Conservation (phyloP, 2,797 vertebrate species). For the Schizopygopsis pylzovi region DNA sequence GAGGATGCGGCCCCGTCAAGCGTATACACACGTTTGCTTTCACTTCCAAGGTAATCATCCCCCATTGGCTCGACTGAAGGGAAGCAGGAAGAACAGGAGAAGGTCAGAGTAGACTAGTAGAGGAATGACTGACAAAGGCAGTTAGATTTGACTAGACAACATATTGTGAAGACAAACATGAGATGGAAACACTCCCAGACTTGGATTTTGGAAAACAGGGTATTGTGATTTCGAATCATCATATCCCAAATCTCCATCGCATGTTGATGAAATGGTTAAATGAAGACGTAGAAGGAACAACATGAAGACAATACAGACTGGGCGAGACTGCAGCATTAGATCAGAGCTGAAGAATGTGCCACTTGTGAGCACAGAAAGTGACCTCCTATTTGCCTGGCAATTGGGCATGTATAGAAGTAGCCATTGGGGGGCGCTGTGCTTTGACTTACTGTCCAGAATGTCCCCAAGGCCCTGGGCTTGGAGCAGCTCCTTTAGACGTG, state of each 20-base stretch:
- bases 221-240: not conserved
- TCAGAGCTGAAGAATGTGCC: constrained; percentile 41
- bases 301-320: constrained; percentile 4
- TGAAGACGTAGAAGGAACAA: constrained; percentile 9
- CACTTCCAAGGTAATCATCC: constrained; percentile 97
- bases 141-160: constrained; percentile 65
- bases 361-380: constrained; percentile 16
- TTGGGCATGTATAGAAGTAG: constrained; percentile 4
- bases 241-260: constrained; percentile 9
- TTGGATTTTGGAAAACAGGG: not conserved
- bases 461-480: constrained; percentile 96
- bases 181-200: constrained; percentile 47
- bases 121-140: constrained; percentile 65
- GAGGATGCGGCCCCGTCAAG: constrained; percentile 65
- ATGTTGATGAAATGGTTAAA: constrained; percentile 25
- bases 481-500: constrained; percentile 93
- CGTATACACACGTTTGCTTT: constrained; percentile 99
- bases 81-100: constrained; percentile 90
- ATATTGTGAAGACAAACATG: constrained; percentile 53
- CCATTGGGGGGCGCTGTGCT: constrained; percentile 18
- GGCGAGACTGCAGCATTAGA: constrained; percentile 15
- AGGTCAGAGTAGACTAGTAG: constrained; percentile 69
- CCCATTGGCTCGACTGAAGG: constrained; percentile 95
- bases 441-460: constrained; percentile 96
- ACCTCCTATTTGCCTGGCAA: not conserved